These are phyloP conservation scores for Procambarus virginalis DNA, from an alignment of 1,140 invertebrate genomes.

Conservation along the genomic window DNA sequence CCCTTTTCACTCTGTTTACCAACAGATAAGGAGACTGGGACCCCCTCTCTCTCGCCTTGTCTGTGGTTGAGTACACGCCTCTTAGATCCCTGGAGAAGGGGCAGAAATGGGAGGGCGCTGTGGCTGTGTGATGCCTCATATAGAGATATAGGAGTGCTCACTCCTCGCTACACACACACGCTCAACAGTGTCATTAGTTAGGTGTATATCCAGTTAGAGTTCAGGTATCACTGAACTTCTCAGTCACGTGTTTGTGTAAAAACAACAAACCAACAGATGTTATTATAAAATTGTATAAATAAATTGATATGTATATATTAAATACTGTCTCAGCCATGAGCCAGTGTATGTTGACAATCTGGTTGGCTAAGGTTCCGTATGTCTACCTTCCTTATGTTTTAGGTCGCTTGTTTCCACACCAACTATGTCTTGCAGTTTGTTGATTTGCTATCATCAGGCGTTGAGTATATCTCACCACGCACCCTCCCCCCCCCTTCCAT, in stretches of 20 bases:
- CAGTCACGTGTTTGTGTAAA: neutral
- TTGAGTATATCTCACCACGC: neutral
- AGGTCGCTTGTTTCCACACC: too few relatives aligned
- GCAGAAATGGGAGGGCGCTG: neutral
- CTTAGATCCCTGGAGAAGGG: neutral
- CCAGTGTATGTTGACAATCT: neutral
- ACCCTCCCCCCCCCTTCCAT: neutral
- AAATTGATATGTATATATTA: too few relatives aligned
- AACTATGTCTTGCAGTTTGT: neutral
- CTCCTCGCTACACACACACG: too few relatives aligned
- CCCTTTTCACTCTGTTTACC: constrained; percentile 13
- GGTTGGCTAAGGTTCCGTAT: neutral
- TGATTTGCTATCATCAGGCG: neutral
- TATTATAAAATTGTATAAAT: too few relatives aligned
- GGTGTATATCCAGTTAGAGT: neutral
- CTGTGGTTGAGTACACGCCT: neutral
- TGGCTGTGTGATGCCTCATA: neutral
- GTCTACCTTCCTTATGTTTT: neutral
- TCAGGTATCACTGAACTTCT: neutral
- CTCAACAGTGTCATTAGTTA: neutral
- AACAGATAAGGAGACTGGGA: constrained; percentile 41
- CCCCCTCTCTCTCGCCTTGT: neutral
- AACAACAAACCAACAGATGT: neutral
- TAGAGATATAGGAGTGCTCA: too few relatives aligned
- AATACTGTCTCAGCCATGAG: too few relatives aligned